Percentiles rank a stretch among this genome's conserved stretches.
Conservation (phyloP, 2,888 invertebrate genomes). For the Ectemnius cavifrons region DNA sequence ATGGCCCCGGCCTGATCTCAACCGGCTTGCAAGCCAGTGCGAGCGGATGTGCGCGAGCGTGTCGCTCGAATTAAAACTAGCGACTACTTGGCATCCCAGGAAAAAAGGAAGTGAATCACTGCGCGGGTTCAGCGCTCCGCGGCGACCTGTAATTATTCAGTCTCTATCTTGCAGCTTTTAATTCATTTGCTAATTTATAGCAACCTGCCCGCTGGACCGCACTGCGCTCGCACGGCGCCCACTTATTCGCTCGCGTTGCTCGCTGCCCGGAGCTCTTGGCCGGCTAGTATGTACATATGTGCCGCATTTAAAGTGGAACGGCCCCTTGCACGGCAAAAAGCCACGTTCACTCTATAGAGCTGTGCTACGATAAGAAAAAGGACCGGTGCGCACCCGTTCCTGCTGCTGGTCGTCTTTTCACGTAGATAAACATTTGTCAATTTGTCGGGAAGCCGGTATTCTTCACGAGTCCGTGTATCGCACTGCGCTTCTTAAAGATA, state of each 20-base stretch:
- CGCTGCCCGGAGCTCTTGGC: not conserved
- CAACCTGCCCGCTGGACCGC: constrained; percentile 3
- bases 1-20: not conserved
- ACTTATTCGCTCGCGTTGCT: not conserved
- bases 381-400: not conserved
- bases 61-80: constrained; percentile 8
- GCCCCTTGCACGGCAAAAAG: not conserved
- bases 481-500: not conserved
- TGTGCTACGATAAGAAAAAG: not conserved
- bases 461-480: not conserved
- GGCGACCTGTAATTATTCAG: constrained; percentile 50
- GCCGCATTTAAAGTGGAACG: not conserved
- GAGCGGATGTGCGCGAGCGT: not conserved
- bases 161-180: constrained; percentile 46
- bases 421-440: constrained; percentile 5
- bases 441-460: not conserved
- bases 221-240: not conserved
- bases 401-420: not conserved
- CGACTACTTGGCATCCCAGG: not conserved
- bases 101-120: constrained; percentile 3
- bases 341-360: not conserved
- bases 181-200: constrained; percentile 55
- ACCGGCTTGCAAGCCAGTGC: too few relatives aligned
- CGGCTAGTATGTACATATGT: not conserved
- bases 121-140: constrained; percentile 6